Conservation (phyloP, 2,888 invertebrate genomes). For the Caenorhabditis drosophilae region DNA sequence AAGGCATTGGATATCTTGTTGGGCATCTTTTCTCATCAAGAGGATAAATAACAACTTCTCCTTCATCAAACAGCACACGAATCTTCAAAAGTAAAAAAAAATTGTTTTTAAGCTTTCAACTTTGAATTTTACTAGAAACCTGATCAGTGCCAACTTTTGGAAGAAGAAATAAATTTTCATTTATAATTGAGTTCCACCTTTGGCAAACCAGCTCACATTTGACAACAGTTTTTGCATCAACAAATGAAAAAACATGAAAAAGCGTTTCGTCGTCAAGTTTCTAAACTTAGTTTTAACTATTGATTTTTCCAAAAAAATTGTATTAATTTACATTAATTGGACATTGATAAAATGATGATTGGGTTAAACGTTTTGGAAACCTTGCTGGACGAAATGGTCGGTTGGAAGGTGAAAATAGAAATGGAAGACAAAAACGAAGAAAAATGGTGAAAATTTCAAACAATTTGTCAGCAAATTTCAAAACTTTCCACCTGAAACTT, state of each 20-base stretch:
- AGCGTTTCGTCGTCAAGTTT: conserved; percentile 36
- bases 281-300: conserved; percentile 17
- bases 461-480: conserved; percentile 11
- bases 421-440: conserved; percentile 22
- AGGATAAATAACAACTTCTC: conserved; percentile 56
- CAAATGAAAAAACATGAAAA: conserved; percentile 29
- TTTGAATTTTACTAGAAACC: conserved; percentile 18
- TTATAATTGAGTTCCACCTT: conserved; percentile 42
- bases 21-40: conserved; percentile 53
- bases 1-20: conserved; percentile 44
- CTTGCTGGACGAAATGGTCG: neutral
- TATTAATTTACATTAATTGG: conserved; percentile 4
- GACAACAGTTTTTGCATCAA: conserved; percentile 35
- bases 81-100: conserved; percentile 35
- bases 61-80: conserved; percentile 59
- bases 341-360: neutral
- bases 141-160: conserved; percentile 48
- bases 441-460: conserved; percentile 11
- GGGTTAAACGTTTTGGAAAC: neutral
- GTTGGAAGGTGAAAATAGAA: conserved; percentile 7
- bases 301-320: too few relatives aligned
- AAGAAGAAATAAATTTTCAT: conserved; percentile 23
- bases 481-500: conserved; percentile 5
- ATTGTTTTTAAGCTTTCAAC: neutral
- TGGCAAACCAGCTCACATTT: conserved; percentile 42